phyloP scores from a whole-genome alignment of 2,113 vertebrate genomes.

The Rhegmatorhina hoffmannsi region DNA sequence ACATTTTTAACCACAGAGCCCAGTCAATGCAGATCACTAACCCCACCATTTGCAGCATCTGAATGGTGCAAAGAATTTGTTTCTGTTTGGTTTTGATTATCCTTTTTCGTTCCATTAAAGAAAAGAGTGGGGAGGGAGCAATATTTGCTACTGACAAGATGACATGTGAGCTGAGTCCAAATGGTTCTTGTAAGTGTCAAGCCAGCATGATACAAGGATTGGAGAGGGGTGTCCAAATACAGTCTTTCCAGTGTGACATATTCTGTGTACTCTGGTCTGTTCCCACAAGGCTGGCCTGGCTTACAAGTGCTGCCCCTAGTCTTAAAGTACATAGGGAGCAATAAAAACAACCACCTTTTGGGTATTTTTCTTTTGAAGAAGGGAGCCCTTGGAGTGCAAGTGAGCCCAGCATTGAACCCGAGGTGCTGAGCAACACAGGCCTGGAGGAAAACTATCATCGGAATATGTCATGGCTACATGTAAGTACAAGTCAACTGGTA shows the following conservation, averaged over 20 bases:
- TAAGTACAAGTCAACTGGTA: slow-evolving; percentile 69
- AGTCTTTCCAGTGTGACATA: slow-evolving; percentile 2
- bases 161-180: not conserved
- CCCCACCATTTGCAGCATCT: slow-evolving; percentile 68
- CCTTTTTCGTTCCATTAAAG: slow-evolving; percentile 52
- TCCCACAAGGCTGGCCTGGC: slow-evolving; percentile 71
- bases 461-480: slow-evolving; percentile 98
- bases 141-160: not conserved
- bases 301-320: slow-evolving; percentile 69
- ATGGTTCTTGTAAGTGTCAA: slow-evolving; percentile 68
- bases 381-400: slow-evolving; percentile 97
- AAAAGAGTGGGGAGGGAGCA: slow-evolving; percentile 2
- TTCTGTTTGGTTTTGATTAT: slow-evolving; percentile 25
- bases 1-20: slow-evolving; percentile 46
- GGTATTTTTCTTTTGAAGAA: slow-evolving; percentile 85
- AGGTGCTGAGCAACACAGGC: slow-evolving; percentile 86
- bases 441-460: slow-evolving; percentile 94
- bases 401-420: slow-evolving; percentile 97
- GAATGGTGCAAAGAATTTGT: slow-evolving; percentile 55
- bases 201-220: slow-evolving; percentile 35
- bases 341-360: slow-evolving; percentile 65
- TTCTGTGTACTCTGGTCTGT: slow-evolving; percentile 46
- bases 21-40: slow-evolving; percentile 75
- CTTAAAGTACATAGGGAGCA: slow-evolving; percentile 62
- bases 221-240: slow-evolving; percentile 35